Evolutionary conservation across 2,113 vertebrate genomes (phyloP).

Genomic region (Tympanuchus pallidicinctus): DNA sequence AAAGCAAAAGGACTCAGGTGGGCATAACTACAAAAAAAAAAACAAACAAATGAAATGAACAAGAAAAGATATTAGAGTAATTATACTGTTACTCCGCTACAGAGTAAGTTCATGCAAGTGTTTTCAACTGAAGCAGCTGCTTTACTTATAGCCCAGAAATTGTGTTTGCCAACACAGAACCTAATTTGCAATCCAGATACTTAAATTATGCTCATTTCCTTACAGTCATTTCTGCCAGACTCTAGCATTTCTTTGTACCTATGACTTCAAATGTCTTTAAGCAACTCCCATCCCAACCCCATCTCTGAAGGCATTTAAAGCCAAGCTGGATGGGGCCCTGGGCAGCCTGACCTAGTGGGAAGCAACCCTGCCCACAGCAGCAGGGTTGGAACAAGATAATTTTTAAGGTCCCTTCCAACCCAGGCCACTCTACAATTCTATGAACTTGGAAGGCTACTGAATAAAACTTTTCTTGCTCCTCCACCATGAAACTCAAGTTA

Average conservation of each 20-base stretch:
- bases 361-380: background rate
- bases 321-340: background rate
- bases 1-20: slow-evolving; percentile 1
- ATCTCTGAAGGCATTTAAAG: background rate
- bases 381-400: too few relatives aligned
- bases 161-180: background rate
- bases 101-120: slow-evolving; percentile 8
- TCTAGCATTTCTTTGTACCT: background rate
- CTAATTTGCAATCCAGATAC: slow-evolving; percentile 16
- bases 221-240: background rate
- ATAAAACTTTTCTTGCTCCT: background rate
- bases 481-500: background rate
- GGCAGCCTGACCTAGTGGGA: background rate
- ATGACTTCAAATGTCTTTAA: background rate
- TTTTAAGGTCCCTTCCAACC: background rate
- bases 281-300: background rate
- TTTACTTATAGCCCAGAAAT: background rate
- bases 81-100: background rate
- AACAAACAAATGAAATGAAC: background rate
- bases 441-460: background rate
- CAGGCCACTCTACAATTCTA: background rate
- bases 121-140: slow-evolving; percentile 27
- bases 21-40: background rate
- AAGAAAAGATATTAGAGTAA: background rate
- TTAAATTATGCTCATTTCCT: slow-evolving; percentile 19